Conservation (phyloP, 2,113 vertebrate species). For the Rhynchomys soricoides region DNA sequence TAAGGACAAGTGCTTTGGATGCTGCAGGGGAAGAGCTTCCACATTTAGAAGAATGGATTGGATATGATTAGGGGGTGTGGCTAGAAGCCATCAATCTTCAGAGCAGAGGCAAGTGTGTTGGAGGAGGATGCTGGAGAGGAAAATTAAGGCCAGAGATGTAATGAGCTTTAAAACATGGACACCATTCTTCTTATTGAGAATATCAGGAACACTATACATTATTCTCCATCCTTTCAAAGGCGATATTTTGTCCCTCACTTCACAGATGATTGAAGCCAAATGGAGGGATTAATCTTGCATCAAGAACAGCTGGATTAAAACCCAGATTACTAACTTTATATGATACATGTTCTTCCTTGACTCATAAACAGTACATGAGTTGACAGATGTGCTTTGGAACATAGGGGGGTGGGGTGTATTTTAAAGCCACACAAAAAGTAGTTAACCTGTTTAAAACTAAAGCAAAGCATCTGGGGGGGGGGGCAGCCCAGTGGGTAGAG, state of each 20-base stretch:
- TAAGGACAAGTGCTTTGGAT: not conserved
- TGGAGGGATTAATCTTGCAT: not conserved
- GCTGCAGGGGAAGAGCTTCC: not conserved
- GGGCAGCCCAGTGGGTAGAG: not conserved
- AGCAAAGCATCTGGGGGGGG: not conserved
- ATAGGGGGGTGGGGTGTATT: not conserved
- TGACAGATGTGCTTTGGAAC: not conserved
- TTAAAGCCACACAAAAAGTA: not conserved
- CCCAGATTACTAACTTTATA: not conserved
- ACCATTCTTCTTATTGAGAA: not conserved
- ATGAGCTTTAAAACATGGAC: not conserved
- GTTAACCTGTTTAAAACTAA: slow-evolving; percentile 19
- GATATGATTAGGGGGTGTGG: not conserved
- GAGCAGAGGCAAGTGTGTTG: not conserved
- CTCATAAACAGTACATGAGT: not conserved
- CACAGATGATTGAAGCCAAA: not conserved
- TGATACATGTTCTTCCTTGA: fast-evolving
- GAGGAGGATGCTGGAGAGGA: not conserved
- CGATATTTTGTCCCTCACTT: not conserved
- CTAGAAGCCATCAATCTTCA: not conserved
- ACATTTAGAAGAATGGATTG: not conserved
- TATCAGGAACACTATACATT: no score
- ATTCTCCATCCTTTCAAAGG: not conserved
- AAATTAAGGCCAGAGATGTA: not conserved
- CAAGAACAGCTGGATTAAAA: not conserved